phyloP scores from a whole-genome alignment of 2,113 vertebrate genomes.

The Rutilus rutilus region DNA sequence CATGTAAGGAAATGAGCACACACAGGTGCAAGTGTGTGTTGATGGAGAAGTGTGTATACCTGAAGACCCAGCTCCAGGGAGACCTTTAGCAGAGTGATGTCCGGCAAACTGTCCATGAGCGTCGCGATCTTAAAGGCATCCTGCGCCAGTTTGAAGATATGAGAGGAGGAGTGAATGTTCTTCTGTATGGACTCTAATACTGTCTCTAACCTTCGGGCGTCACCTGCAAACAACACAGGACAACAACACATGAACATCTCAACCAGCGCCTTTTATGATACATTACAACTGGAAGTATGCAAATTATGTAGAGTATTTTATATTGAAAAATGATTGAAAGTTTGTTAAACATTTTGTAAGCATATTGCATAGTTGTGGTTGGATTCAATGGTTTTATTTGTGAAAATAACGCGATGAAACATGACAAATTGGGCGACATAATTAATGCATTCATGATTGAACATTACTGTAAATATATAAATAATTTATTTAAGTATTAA shows the following conservation, averaged over 20 bases:
- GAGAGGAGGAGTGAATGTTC: constrained; percentile 97
- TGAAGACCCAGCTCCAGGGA: constrained; percentile 95
- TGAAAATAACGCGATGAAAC: too few relatives aligned
- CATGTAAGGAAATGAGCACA: background rate
- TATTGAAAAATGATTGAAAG: too few relatives aligned
- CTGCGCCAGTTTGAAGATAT: constrained; percentile 98
- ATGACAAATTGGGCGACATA: too few relatives aligned
- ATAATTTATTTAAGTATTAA: background rate
- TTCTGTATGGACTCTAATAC: constrained; percentile 98
- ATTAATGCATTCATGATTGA: background rate
- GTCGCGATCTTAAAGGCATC: constrained; percentile 99
- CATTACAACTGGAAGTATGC: background rate
- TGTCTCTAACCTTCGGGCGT: constrained; percentile 85
- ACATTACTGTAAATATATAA: background rate
- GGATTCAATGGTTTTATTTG: too few relatives aligned
- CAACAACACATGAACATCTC: background rate
- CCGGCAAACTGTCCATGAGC: constrained; percentile 76
- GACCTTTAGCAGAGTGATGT: constrained; percentile 94
- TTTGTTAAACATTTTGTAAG: too few relatives aligned
- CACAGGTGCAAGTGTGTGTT: background rate
- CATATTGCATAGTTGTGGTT: too few relatives aligned
- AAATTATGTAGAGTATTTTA: background rate
- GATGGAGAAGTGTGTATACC: constrained; percentile 69
- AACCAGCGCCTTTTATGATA: background rate
- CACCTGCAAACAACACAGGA: constrained; percentile 74